Evolutionary conservation across 2,888 invertebrate species (phyloP).

Genomic region (Drosophila nr. perissopoda): DNA sequence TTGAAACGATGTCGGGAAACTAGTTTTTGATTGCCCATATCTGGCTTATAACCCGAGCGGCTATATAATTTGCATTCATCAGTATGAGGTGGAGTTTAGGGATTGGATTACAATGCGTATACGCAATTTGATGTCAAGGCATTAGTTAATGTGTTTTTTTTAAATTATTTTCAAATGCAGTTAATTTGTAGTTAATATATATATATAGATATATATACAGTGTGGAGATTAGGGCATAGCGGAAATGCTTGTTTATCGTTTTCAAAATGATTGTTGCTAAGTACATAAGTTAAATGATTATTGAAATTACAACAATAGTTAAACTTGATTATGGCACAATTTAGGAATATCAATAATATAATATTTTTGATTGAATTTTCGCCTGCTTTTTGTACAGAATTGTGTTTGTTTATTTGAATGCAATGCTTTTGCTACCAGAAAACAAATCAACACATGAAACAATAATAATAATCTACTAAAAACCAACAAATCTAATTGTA

Average conservation of each 20-base stretch:
- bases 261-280: conserved; percentile 45
- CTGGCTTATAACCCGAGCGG: conserved; percentile 45
- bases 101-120: conserved; percentile 47
- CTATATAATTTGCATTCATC: conserved; percentile 38
- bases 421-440: conserved; percentile 29
- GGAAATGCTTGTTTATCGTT: conserved; percentile 23
- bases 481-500: conserved; percentile 19
- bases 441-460: conserved; percentile 21
- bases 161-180: not conserved
- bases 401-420: conserved; percentile 66
- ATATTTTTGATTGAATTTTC: not conserved
- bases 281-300: conserved; percentile 27
- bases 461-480: not conserved
- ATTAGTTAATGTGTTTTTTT: conserved; percentile 12
- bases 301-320: conserved; percentile 19
- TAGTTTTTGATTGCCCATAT: conserved; percentile 26
- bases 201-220: not conserved
- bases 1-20: not conserved
- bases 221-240: conserved; percentile 53
- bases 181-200: conserved; percentile 26
- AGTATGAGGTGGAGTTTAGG: conserved; percentile 37
- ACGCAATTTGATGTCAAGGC: conserved; percentile 21
- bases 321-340: conserved; percentile 15
- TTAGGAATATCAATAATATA: conserved; percentile 5
- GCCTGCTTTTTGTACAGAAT: conserved; percentile 47